Conservation (phyloP, 2,888 invertebrate species). For the Ophion ellenae region DNA sequence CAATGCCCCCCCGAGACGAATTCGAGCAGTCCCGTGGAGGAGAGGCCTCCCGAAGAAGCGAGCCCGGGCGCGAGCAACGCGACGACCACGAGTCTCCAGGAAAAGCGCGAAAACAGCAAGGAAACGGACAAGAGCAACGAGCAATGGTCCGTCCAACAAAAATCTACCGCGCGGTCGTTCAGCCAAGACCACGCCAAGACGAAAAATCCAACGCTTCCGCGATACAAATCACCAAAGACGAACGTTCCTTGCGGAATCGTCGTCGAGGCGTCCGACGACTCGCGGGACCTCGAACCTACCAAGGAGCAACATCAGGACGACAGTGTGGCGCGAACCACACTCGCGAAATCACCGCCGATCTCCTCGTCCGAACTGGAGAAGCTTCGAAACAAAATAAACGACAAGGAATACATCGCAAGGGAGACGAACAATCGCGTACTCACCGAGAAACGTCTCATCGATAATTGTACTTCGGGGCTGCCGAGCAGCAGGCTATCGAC, state of each 20-base stretch:
- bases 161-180: constrained; percentile 71
- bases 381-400: constrained; percentile 76
- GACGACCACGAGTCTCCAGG: constrained; percentile 69
- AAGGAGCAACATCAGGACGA: constrained; percentile 69
- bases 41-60: constrained; percentile 81
- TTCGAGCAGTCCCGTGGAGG: constrained; percentile 65
- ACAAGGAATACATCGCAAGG: constrained; percentile 24
- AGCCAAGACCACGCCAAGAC: constrained; percentile 72
- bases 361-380: constrained; percentile 69
- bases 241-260: constrained; percentile 1
- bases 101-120: constrained; percentile 71
- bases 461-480: constrained; percentile 6
- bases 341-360: constrained; percentile 14
- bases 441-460: constrained; percentile 38
- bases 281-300: constrained; percentile 41
- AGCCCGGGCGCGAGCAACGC: constrained; percentile 76
- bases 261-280: constrained; percentile 31
- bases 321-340: constrained; percentile 24
- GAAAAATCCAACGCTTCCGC: constrained; percentile 69
- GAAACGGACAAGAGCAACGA: constrained; percentile 74
- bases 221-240: constrained; percentile 66
- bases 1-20: constrained; percentile 69
- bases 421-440: constrained; percentile 39
- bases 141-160: constrained; percentile 69
- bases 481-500: constrained; percentile 1